Evolutionary conservation across 2,113 vertebrate genomes (phyloP).

Genomic region (Bucco capensis): DNA sequence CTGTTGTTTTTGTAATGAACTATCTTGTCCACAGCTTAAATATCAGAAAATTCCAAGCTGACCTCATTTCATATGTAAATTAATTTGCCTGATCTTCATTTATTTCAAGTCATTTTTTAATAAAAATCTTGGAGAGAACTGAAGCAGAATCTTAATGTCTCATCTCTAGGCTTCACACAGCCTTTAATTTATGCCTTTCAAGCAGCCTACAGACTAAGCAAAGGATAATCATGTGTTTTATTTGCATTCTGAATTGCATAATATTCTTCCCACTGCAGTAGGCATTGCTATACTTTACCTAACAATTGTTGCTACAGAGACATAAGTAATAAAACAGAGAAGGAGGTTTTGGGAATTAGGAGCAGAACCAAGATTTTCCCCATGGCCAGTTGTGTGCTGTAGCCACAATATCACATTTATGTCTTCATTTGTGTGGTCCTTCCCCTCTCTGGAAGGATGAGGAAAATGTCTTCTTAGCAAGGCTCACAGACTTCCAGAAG

Average conservation of each 20-base stretch:
- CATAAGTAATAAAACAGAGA: neutral
- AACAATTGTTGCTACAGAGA: neutral
- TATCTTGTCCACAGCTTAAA: neutral
- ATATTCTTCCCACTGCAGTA: neutral
- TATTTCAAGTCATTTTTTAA: neutral
- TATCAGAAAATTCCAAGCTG: neutral
- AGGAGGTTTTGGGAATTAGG: neutral
- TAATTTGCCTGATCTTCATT: conserved; percentile 15
- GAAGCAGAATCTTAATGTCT: neutral
- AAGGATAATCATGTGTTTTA: neutral
- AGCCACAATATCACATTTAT: neutral
- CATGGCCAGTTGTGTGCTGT: neutral
- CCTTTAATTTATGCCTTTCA: neutral
- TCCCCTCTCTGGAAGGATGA: neutral
- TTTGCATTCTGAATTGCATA: conserved; percentile 10
- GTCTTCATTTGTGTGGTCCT: neutral
- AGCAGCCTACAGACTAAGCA: neutral
- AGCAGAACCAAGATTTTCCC: neutral
- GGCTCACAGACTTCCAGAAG: neutral
- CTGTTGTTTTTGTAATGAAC: neutral
- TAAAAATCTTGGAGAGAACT: neutral
- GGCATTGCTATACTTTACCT: neutral
- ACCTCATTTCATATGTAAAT: neutral
- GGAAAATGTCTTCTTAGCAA: neutral
- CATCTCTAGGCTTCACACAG: neutral